Evolutionary conservation across 2,888 invertebrate genomes (phyloP).

Genomic region (Eristalinus sepulchralis): DNA sequence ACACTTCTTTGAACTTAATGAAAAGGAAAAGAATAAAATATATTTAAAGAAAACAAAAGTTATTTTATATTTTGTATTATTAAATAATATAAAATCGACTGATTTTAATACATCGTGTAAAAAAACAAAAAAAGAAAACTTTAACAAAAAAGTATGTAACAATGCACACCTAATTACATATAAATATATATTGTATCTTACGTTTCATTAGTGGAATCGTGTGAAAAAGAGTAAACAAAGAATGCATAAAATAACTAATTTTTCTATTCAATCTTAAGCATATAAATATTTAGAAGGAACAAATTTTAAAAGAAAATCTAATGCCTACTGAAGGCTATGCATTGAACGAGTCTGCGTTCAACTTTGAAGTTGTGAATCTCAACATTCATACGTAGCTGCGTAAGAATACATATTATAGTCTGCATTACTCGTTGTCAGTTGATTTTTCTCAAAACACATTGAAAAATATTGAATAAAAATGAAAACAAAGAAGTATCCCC

Average conservation of each 20-base stretch:
- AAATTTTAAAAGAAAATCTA: conserved; percentile 1
- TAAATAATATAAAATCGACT: conserved; percentile 70
- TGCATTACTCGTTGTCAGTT: conserved; percentile 39
- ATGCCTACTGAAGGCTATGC: background rate
- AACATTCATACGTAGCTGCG: conserved; percentile 11
- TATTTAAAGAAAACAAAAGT: conserved; percentile 30
- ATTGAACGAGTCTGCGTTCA: conserved; percentile 18
- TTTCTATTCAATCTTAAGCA: conserved; percentile 35
- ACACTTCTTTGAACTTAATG: background rate
- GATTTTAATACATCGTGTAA: conserved; percentile 63
- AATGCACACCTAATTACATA: conserved; percentile 24
- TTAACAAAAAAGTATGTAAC: background rate
- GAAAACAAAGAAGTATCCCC: background rate
- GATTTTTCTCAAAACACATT: background rate
- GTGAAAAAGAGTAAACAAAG: conserved; percentile 16
- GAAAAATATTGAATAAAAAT: background rate
- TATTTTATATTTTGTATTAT: conserved; percentile 70
- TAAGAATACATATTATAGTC: conserved; percentile 6
- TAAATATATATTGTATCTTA: conserved; percentile 37
- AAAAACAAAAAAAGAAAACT: conserved; percentile 16
- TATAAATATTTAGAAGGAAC: background rate
- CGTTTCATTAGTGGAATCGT: conserved; percentile 31
- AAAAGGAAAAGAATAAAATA: background rate
- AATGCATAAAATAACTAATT: conserved; percentile 8
- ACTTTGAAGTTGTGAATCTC: conserved; percentile 28